A percentile compares a stretch with the other conserved stretches of the same genome.
Conservation (phyloP, 1,140 invertebrate genomes). For the Lithobius niger region DNA sequence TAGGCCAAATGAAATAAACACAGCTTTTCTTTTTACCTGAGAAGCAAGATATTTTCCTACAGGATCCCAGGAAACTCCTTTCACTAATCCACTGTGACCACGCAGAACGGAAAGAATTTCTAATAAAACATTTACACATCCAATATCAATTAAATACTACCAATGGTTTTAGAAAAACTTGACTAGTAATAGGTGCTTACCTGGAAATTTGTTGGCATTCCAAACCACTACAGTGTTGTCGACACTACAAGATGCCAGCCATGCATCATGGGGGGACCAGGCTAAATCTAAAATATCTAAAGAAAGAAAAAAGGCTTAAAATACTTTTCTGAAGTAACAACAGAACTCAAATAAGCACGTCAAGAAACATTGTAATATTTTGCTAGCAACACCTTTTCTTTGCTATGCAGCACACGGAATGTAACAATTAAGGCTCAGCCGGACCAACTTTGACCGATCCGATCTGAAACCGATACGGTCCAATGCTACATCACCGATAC, state of each 20-base stretch:
- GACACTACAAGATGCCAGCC: constrained; percentile 86
- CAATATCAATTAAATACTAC: background rate
- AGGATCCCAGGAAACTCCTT: constrained; percentile 98
- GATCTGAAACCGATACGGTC: too few species aligned
- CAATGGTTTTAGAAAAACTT: background rate
- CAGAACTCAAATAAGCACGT: constrained; percentile 7
- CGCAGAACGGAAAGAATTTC: constrained; percentile 44
- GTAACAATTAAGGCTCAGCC: too few species aligned
- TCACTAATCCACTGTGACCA: constrained; percentile 85
- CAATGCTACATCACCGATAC: too few species aligned
- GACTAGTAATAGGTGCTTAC: constrained; percentile 23
- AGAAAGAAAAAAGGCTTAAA: constrained; percentile 12
- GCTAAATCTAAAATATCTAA: constrained; percentile 79
- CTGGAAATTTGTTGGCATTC: constrained; percentile 81
- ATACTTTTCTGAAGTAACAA: too few species aligned
- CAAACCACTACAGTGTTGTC: constrained; percentile 94
- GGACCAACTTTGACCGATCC: too few species aligned
- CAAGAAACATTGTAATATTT: background rate
- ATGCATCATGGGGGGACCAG: constrained; percentile 87
- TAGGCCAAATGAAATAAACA: too few species aligned
- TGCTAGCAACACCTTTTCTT: background rate
- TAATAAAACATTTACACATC: constrained; percentile 20
- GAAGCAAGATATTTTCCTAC: constrained; percentile 92
- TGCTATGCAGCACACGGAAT: too few species aligned
- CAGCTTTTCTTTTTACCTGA: constrained; percentile 46